Base-by-base conservation (phyloP, 2,797 vertebrate species). In the Todus mexicanus region DNA sequence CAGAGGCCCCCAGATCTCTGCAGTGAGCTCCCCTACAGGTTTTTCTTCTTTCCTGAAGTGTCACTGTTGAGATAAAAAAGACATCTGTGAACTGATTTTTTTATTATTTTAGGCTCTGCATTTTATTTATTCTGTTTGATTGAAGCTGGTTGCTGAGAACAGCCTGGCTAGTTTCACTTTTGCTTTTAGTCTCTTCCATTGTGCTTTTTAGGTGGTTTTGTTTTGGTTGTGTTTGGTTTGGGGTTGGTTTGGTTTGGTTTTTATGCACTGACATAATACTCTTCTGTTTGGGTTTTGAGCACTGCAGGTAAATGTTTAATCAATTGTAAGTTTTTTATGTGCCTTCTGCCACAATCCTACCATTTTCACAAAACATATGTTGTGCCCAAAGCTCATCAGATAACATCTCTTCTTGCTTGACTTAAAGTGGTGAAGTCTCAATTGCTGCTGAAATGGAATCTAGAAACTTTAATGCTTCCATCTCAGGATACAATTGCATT, bases 121-220 rank as follows among this genome's bases (percentile, higher is more conserved):
- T 87, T n/a, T 84, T 38, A 53, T 91, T 88, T 86, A 73, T 81
- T 73, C 56, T 27, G 9, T 87, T 94, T 92, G 47, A 69, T 71
- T 77, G 65, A 85, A 89, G 65, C 12, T 5, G 0, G 43, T 81
- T 83, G 29, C 70, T 57, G 79, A 63, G 61, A 83, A 47, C 56
- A 88, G 60, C 56, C 56, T 74, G 51, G 11, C 29, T 64, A 71
- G 76, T 91, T 94, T 96, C 82, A 82, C 70, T 94, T 78, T 84
- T 91, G 51, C 19, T 86, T 92, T 94, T 73, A 42, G 77, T 72
- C 40, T 69, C 22, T 88, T 59, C 80, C 59, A 8, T 42, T 71
- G 40, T 78, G 33, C 43, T 73, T 92, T 90, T 77, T 68, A 64
- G 43, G n/a, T 80, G 33, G 25, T 57, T 80, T 50, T 29, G 27